These are phyloP conservation scores for Ariopsis seemanni DNA, from an alignment of 2,113 vertebrate genomes.

Conservation along the genomic window DNA sequence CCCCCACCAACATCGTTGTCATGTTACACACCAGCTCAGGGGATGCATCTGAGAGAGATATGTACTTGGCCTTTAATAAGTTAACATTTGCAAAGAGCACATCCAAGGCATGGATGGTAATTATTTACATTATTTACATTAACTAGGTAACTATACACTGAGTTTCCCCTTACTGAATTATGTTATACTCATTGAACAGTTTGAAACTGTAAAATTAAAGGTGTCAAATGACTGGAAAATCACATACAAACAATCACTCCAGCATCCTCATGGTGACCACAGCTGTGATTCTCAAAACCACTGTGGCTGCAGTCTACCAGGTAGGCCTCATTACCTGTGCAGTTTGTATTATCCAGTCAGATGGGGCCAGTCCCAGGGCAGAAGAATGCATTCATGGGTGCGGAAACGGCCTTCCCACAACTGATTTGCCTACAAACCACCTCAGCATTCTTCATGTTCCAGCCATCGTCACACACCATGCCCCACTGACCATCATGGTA, in stretches of 20 bases:
- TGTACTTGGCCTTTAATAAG: neutral
- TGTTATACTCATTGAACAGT: neutral
- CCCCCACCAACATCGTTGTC: conserved; percentile 52
- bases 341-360: conserved; percentile 47
- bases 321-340: conserved; percentile 51
- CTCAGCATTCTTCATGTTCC: conserved; percentile 26
- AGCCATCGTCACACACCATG: conserved; percentile 39
- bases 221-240: neutral
- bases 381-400: conserved; percentile 11
- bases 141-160: neutral
- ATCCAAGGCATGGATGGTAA: neutral
- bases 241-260: conserved; percentile 4
- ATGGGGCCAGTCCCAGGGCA: conserved; percentile 40
- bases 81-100: neutral
- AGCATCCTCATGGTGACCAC: conserved; percentile 39
- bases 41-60: neutral
- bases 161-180: neutral
- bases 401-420: conserved; percentile 57
- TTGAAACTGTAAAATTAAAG: neutral
- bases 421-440: conserved; percentile 61
- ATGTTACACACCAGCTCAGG: conserved; percentile 57
- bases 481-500: conserved; percentile 31
- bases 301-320: conserved; percentile 53
- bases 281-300: conserved; percentile 39
- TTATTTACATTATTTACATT: neutral